Evolutionary conservation across 2,797 vertebrate species (phyloP), one percentile per base, ranked within the genome.

Genomic region (Spinus pinus): DNA sequence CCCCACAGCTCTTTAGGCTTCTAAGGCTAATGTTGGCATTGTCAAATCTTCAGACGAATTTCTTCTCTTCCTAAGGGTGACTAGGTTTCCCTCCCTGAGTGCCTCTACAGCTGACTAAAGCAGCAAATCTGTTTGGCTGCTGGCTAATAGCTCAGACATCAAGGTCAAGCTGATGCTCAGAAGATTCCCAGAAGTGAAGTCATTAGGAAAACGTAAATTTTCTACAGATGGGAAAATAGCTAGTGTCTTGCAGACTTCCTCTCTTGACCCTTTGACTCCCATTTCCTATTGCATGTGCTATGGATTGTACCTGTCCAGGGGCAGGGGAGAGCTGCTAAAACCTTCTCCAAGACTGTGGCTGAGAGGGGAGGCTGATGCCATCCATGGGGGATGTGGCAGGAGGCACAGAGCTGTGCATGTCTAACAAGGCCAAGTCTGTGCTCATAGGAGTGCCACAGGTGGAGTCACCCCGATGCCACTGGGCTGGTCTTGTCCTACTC

Each of bases 21-120:
- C 88, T 75, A 84, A 72, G 51, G 61, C 25, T 86, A 87, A 77
- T 47, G 18, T 61, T 78, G 57, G 47, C 73, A 81, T 90, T 96
- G 93, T 44, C 47, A 93, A 50, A 72, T 51, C 28, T 81, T 56
- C 39, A 91, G 58, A 50, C 12, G 10, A 49, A 8, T 61, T 83
- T 86, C 69, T 86, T 33, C 28, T 88, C 18, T 81, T 90, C 54
- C 69, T 12, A 1, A 81, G 79, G 27, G 33, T 82, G 78, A 16
- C 41, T 35, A 50, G 19, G 4, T 57, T 93, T 74, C 10, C 39
- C 14, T 49, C 10, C 31, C 61, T 91, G 33, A 24, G n/a, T 54
- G 22, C 23, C 28, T 82, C 44, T 53, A 77, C 75, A 86, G n/a
- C 24, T 33, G 71, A 85, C 60, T 85, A 56, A 51, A 85, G 30